Conservation (phyloP, 2,888 invertebrate genomes). For the Polyommatus icarus region DNA sequence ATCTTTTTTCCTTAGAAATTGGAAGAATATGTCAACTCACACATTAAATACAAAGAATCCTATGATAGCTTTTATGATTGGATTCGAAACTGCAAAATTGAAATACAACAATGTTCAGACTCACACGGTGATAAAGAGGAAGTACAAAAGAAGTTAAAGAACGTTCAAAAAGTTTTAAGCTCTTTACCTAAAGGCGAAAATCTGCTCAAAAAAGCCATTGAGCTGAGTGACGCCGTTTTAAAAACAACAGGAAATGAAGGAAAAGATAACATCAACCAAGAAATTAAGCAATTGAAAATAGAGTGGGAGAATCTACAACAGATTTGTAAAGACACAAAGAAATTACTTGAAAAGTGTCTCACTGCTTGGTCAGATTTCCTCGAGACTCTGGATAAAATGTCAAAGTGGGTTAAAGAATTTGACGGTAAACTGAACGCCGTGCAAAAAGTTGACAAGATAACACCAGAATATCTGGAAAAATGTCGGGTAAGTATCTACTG, state of each 20-base stretch:
- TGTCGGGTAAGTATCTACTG: conserved; percentile 81
- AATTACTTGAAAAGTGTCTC: conserved; percentile 86
- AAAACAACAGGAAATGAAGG: conserved; percentile 90
- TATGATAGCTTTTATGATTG: conserved; percentile 92
- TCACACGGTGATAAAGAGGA: conserved; percentile 92
- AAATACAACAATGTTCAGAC: conserved; percentile 91
- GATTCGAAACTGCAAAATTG: conserved; percentile 89
- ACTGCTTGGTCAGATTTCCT: conserved; percentile 91
- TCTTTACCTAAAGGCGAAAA: conserved; percentile 86
- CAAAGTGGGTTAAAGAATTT: conserved; percentile 87
- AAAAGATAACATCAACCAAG: conserved; percentile 89
- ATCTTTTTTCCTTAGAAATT: conserved; percentile 76
- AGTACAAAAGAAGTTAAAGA: conserved; percentile 87
- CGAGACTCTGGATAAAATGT: conserved; percentile 86
- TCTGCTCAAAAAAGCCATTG: conserved; percentile 86
- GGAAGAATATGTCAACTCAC: conserved; percentile 91
- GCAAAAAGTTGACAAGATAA: conserved; percentile 86
- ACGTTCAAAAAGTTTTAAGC: conserved; percentile 84
- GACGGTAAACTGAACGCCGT: conserved; percentile 83
- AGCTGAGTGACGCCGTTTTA: conserved; percentile 87
- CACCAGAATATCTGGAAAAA: conserved; percentile 87
- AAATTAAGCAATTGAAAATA: conserved; percentile 88
- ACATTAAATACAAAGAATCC: conserved; percentile 92
- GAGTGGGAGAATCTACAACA: conserved; percentile 92
- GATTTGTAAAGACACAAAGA: conserved; percentile 88